Percentiles rank a stretch among this genome's conserved stretches.
phyloP scores from a whole-genome alignment of 2,888 invertebrate genomes.

The Eupithecia pulchellata region DNA sequence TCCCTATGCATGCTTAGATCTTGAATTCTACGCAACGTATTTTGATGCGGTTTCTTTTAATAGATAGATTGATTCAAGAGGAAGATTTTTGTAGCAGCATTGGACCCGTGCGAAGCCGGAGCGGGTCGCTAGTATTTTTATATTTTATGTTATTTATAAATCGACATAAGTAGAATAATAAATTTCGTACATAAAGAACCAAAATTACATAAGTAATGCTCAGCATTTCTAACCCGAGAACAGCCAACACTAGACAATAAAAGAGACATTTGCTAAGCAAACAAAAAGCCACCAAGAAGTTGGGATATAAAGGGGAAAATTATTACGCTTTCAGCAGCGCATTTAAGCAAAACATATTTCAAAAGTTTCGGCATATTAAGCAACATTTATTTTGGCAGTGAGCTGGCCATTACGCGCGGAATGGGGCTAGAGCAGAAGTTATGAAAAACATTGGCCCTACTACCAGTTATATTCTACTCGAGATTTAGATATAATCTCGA shows the following conservation, averaged over 20 bases:
- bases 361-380: slow-evolving; percentile 84
- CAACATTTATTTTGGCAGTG: slow-evolving; percentile 85
- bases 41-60: too few relatives aligned
- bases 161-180: not conserved
- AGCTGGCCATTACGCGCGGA: slow-evolving; percentile 76
- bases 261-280: slow-evolving; percentile 41
- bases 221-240: slow-evolving; percentile 14
- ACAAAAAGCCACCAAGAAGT: slow-evolving; percentile 48
- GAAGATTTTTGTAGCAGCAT: too few relatives aligned
- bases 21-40: too few relatives aligned
- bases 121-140: too few relatives aligned
- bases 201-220: not conserved
- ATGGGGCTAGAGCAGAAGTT: slow-evolving; percentile 61
- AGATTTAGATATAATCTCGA: not conserved
- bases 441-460: slow-evolving; percentile 70
- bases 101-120: too few relatives aligned
- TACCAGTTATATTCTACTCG: slow-evolving; percentile 31
- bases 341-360: slow-evolving; percentile 84
- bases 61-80: too few relatives aligned
- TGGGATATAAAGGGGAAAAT: slow-evolving; percentile 78
- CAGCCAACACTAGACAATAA: slow-evolving; percentile 42
- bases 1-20: too few relatives aligned
- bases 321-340: slow-evolving; percentile 83
- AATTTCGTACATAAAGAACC: not conserved
- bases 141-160: too few relatives aligned